Base-by-base conservation (phyloP, 2,888 invertebrate species). In the Pediacus dermestoides region DNA sequence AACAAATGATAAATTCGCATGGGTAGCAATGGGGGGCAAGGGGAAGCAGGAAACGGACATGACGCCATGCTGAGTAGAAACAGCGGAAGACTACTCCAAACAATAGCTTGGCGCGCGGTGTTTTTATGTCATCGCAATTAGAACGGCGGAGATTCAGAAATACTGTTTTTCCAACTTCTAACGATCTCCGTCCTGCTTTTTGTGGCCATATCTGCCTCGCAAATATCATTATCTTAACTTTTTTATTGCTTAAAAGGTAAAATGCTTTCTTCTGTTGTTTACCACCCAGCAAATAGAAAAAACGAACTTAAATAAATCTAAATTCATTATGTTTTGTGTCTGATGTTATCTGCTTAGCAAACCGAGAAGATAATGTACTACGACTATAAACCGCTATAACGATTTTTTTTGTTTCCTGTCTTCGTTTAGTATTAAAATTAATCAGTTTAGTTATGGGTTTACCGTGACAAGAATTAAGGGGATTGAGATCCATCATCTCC, bases 1-100 rank as follows among this genome's bases (percentile, higher is more conserved):
- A 57, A 56, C 58, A 57, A 60, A 61, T 63, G 63, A 63, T 60
- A 61, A 62, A 63, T 63, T 53, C 55, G 48, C 50, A 47, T 46
- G 42, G 46, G 40, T 35, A 39, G 48, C 44, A 39, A 42, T 32
- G 50, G 51, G 48, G 45, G 56, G 48, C 48, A 47, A 31, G 46
- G 55, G 52, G 52, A 47, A 47, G 46, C 61, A 58, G 70, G 70
- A 70, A 70, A 65, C 69, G 69, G 70, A 70, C 70, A 70, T 69
- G 69, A 70, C 70, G 70, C 69, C 70, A 69, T 66, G 68, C 68
- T 64, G 69, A 68, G 69, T 64, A 64, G 67, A 67, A 68, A 67
- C 66, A 66, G 66, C 70, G 70, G 70, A 70, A 69, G 68, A 67
- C 63, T 68, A 65, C 68, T 68, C 65, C 66, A 69, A 66, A 69